These are phyloP conservation scores for Channa maculata DNA, from an alignment of 2,113 vertebrate species.

Conservation along the genomic window DNA sequence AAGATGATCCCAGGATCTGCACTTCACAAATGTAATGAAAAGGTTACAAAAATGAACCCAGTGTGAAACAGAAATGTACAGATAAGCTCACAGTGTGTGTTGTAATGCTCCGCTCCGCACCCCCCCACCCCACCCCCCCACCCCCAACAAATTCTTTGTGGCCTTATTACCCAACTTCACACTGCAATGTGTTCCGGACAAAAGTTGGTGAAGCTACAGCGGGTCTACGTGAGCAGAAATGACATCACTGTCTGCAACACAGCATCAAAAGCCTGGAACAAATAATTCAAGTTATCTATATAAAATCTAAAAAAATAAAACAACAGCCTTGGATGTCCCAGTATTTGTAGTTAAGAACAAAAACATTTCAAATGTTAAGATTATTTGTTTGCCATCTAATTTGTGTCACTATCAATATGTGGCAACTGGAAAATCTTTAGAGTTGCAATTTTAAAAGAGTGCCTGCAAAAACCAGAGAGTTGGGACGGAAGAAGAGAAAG, in stretches of 20 bases:
- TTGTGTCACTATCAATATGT: not conserved
- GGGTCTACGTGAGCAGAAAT: not conserved
- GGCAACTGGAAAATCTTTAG: not conserved
- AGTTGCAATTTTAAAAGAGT: constrained; percentile 31
- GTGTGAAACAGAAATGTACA: constrained; percentile 1
- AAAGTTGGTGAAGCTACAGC: not conserved
- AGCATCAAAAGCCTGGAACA: not conserved
- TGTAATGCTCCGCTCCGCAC: not conserved
- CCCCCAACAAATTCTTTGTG: not conserved
- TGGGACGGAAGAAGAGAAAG: constrained; percentile 66
- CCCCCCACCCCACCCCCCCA: not conserved
- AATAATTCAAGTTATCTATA: not conserved
- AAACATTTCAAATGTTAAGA: not conserved
- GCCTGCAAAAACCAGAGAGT: constrained; percentile 48
- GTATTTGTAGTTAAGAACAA: not conserved
- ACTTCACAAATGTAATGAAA: not conserved
- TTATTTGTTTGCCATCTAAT: not conserved
- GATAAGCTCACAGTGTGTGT: not conserved
- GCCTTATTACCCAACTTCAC: constrained; percentile 1
- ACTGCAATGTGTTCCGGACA: not conserved
- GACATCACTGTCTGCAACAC: not conserved
- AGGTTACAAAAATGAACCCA: not conserved
- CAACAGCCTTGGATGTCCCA: not conserved
- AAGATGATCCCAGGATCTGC: not conserved
- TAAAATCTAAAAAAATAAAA: not conserved